A percentile compares a stretch with the other conserved stretches of the same genome.
Evolutionary conservation across 2,113 vertebrate genomes (phyloP).

Genomic region (Centropristis striata): DNA sequence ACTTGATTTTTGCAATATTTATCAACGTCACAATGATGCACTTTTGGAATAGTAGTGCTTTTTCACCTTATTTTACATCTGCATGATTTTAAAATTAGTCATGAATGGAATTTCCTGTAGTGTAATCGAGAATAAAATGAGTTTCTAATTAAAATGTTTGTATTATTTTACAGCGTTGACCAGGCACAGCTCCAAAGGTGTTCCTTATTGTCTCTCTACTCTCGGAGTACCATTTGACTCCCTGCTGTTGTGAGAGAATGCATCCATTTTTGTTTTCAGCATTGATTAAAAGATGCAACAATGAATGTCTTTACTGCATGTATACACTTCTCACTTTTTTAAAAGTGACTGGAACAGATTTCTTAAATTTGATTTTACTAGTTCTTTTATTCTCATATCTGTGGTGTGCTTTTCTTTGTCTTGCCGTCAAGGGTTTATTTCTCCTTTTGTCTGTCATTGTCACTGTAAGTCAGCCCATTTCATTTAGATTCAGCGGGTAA

Average conservation of each 20-base stretch:
- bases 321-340: neutral
- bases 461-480: slow-evolving; percentile 27
- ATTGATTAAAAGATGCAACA: neutral
- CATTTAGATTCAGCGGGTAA: slow-evolving; percentile 26
- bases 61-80: neutral
- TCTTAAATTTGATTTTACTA: neutral
- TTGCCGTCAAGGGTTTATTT: neutral
- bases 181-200: no score
- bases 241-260: no score
- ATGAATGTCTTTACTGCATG: neutral
- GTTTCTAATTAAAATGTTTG: no score
- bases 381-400: neutral
- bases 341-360: neutral
- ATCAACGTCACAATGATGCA: neutral
- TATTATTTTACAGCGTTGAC: no score
- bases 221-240: no score
- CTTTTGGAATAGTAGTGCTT: neutral
- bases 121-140: no score
- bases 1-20: neutral
- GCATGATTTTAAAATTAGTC: neutral
- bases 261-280: no score
- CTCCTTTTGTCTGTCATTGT: slow-evolving; percentile 23
- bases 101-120: no score
- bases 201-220: no score
- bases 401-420: slow-evolving; percentile 23